Evolutionary conservation across 30 jellyfish, hydroid and myxozoan species (phyloP).

Genomic region (Sanderia malayensis): DNA sequence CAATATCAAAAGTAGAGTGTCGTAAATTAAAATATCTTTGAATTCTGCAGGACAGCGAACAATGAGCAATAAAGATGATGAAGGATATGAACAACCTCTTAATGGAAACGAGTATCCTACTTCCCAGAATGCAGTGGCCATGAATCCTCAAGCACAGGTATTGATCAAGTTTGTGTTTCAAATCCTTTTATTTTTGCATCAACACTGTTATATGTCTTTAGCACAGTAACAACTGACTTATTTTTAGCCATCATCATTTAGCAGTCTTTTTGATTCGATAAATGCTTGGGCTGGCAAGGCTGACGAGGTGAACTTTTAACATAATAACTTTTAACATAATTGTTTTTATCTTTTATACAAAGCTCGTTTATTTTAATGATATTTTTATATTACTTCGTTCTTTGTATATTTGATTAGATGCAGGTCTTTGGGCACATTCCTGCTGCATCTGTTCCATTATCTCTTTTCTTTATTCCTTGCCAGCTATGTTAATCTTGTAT

Average conservation of each 20-base stretch:
- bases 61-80: neutral
- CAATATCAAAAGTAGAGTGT: too few species aligned
- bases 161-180: too few species aligned
- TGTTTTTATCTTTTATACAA: neutral
- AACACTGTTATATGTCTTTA: too few species aligned
- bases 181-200: too few species aligned
- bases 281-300: constrained; percentile 92
- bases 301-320: constrained; percentile 57
- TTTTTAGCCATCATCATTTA: constrained; percentile 72
- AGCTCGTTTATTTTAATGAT: neutral
- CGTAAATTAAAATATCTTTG: too few species aligned
- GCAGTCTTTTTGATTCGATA: constrained; percentile 82
- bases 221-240: too few species aligned
- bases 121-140: constrained; percentile 55
- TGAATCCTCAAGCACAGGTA: constrained; percentile 70
- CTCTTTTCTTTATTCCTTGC: neutral
- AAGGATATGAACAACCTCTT: constrained; percentile 13
- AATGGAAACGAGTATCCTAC: constrained; percentile 56
- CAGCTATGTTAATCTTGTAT: neutral
- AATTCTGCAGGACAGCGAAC: constrained; percentile 2
- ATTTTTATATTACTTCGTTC: neutral
- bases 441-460: neutral
- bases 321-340: too few species aligned
- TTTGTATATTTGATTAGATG: neutral
- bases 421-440: neutral